phyloP scores from a whole-genome alignment of 2,888 invertebrate species.

The Epinotia brunnichana region DNA sequence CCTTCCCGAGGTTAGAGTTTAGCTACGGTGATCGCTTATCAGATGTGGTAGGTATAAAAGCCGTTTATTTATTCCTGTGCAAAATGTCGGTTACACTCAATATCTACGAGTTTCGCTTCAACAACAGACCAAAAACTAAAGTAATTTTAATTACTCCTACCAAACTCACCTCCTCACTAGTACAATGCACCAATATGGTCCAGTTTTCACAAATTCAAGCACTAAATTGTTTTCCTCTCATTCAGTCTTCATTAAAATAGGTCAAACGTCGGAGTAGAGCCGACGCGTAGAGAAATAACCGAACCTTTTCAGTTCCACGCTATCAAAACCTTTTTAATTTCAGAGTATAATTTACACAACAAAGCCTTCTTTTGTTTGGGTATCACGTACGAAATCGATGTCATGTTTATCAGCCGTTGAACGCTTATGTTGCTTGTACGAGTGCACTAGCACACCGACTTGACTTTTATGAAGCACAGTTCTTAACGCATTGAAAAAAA shows the following conservation, averaged over 20 bases:
- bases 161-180: not conserved
- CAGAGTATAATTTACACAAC: conserved; percentile 25
- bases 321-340: conserved; percentile 28
- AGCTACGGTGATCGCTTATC: no score
- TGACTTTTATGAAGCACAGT: not conserved
- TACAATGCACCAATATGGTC: not conserved
- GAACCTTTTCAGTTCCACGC: conserved; percentile 24
- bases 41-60: no score
- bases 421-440: conserved; percentile 59
- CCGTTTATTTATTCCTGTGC: not conserved
- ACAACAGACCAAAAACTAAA: not conserved
- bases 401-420: conserved; percentile 51
- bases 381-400: conserved; percentile 36
- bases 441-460: conserved; percentile 6
- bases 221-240: conserved; percentile 11
- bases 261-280: conserved; percentile 22
- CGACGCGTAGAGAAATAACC: conserved; percentile 5
- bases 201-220: conserved; percentile 9
- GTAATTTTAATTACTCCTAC: not conserved
- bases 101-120: not conserved
- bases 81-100: not conserved
- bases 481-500: conserved; percentile 1
- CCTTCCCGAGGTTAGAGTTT: no score
- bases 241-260: conserved; percentile 28
- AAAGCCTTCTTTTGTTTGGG: conserved; percentile 27